Conservation (phyloP, 2,113 vertebrate species). For the Limanda limanda region DNA sequence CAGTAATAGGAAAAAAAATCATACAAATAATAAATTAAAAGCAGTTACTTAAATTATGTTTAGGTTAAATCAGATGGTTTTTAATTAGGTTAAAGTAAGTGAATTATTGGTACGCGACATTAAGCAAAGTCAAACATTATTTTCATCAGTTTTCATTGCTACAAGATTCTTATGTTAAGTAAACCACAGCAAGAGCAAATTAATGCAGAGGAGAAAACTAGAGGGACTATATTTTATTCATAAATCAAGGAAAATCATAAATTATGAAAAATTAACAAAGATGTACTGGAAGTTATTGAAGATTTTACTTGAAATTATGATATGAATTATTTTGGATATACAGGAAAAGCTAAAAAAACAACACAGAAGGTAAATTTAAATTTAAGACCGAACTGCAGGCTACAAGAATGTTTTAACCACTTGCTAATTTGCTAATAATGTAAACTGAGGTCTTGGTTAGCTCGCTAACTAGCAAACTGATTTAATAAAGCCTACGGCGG, state of each 20-base stretch:
- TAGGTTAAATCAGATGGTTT: too few species aligned
- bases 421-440: not conserved
- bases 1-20: not conserved
- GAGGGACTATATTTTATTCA: not conserved
- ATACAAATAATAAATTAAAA: not conserved
- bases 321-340: too few species aligned
- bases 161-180: too few species aligned
- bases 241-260: not conserved
- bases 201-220: not conserved
- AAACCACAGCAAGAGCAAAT: not conserved
- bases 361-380: not conserved
- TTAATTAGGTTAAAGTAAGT: too few species aligned
- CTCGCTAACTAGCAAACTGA: not conserved
- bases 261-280: not conserved
- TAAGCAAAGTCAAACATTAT: too few species aligned
- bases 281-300: too few species aligned
- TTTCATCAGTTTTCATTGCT: too few species aligned
- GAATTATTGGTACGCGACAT: too few species aligned
- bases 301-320: too few species aligned
- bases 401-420: not conserved
- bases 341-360: not conserved
- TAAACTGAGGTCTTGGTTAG: not conserved
- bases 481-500: too few species aligned
- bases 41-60: not conserved
- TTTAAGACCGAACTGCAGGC: not conserved